phyloP scores from a whole-genome alignment of 1,140 invertebrate genomes.

The Chymomyza costata region DNA sequence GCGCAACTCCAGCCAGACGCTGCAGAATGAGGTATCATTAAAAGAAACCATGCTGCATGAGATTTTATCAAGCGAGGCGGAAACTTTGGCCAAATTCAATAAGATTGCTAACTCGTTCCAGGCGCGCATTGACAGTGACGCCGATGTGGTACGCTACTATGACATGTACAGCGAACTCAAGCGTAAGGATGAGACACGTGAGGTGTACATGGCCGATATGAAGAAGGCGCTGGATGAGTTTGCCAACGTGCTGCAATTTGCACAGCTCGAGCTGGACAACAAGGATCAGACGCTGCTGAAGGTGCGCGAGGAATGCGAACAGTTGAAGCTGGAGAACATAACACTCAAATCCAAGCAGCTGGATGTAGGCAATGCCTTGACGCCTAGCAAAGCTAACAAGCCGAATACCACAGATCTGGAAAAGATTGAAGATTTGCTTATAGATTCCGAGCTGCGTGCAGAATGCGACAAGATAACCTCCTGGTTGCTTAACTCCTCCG shows the following conservation, averaged over 20 bases:
- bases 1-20: constrained; percentile 54
- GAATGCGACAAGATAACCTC: constrained; percentile 71
- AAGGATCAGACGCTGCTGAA: constrained; percentile 67
- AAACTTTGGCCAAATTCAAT: constrained; percentile 75
- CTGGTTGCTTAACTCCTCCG: constrained; percentile 62
- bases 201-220: constrained; percentile 73
- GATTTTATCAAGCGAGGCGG: constrained; percentile 68
- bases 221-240: constrained; percentile 74
- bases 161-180: constrained; percentile 66
- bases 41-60: constrained; percentile 74
- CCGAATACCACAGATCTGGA: constrained; percentile 67
- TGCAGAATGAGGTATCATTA: constrained; percentile 71
- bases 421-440: constrained; percentile 67
- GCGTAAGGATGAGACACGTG: constrained; percentile 69
- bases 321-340: constrained; percentile 72
- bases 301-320: constrained; percentile 72
- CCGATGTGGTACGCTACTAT: constrained; percentile 65
- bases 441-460: constrained; percentile 62
- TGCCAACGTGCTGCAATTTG: constrained; percentile 69
- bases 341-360: constrained; percentile 67
- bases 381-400: constrained; percentile 48
- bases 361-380: constrained; percentile 27
- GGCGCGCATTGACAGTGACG: constrained; percentile 69
- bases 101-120: constrained; percentile 75
- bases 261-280: constrained; percentile 68